These are phyloP conservation scores for Setophaga coronata DNA, from an alignment of 2,113 vertebrate genomes.

Conservation along the genomic window DNA sequence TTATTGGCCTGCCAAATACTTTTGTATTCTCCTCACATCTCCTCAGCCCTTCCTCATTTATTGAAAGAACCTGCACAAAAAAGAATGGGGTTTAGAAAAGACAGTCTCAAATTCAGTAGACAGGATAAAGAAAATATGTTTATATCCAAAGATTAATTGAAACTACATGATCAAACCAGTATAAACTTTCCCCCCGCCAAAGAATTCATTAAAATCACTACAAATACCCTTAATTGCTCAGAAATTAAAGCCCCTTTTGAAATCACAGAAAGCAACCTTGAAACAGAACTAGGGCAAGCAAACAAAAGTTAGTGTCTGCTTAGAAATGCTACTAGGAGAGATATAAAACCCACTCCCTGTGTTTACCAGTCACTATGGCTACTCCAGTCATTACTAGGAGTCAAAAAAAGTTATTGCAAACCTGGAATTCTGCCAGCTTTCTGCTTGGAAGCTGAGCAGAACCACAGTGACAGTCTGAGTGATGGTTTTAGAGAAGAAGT, in stretches of 20 bases:
- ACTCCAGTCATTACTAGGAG: neutral
- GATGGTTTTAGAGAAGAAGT: neutral
- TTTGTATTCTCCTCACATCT: conserved; percentile 93
- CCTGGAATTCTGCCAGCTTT: neutral
- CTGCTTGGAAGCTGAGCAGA: neutral
- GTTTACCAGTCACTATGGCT: neutral
- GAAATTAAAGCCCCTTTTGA: neutral
- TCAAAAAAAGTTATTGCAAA: neutral
- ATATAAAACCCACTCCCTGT: neutral
- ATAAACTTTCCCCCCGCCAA: rapidly evolving
- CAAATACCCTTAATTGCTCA: neutral
- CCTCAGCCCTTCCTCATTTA: conserved; percentile 94
- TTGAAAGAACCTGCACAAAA: conserved; percentile 85
- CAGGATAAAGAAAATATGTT: neutral
- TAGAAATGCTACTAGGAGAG: neutral
- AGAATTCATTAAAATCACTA: neutral
- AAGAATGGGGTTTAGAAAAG: neutral
- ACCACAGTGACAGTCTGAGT: neutral
- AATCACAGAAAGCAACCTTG: neutral
- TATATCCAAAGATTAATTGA: neutral
- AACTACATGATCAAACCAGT: neutral
- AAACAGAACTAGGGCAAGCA: neutral
- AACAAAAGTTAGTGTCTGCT: neutral
- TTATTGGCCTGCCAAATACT: conserved; percentile 92
- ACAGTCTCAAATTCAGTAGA: neutral